A percentile compares a stretch with the other conserved stretches of the same genome.
phyloP scores from a whole-genome alignment of 37 sponge, comb jelly and placozoan species.

The Halichondria panicea region DNA sequence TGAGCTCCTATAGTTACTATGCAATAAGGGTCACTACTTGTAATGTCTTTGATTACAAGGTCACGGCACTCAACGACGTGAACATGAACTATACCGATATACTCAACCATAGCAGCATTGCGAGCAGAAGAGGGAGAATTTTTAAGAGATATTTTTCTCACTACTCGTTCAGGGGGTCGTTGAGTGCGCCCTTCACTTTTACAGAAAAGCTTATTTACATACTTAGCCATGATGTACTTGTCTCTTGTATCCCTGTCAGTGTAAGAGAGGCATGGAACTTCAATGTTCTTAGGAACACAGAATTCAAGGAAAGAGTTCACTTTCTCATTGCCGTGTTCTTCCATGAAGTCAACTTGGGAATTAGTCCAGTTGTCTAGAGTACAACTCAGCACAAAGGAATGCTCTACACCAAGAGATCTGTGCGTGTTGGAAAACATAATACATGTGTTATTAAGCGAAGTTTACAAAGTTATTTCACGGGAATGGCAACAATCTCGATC shows the following conservation, averaged over 20 bases:
- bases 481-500: too few relatives aligned
- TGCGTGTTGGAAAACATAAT: not conserved
- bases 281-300: conserved; percentile 76
- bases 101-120: conserved; percentile 73
- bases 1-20: conserved; percentile 69
- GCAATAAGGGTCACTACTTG: conserved; percentile 75
- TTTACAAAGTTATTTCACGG: too few relatives aligned
- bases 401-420: conserved; percentile 71
- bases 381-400: conserved; percentile 77
- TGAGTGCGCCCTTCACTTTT: conserved; percentile 17
- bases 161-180: conserved; percentile 57
- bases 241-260: conserved; percentile 76
- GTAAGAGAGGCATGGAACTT: conserved; percentile 69
- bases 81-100: conserved; percentile 70
- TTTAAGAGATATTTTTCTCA: conserved; percentile 5
- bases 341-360: conserved; percentile 71
- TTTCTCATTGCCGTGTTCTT: conserved; percentile 48
- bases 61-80: conserved; percentile 47
- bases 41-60: conserved; percentile 65
- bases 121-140: not conserved
- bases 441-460: too few relatives aligned
- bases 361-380: conserved; percentile 71
- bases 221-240: conserved; percentile 76
- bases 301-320: conserved; percentile 68
- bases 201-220: conserved; percentile 66